Evolutionary conservation across 2,113 vertebrate genomes (phyloP).

Genomic region (Procavia capensis): DNA sequence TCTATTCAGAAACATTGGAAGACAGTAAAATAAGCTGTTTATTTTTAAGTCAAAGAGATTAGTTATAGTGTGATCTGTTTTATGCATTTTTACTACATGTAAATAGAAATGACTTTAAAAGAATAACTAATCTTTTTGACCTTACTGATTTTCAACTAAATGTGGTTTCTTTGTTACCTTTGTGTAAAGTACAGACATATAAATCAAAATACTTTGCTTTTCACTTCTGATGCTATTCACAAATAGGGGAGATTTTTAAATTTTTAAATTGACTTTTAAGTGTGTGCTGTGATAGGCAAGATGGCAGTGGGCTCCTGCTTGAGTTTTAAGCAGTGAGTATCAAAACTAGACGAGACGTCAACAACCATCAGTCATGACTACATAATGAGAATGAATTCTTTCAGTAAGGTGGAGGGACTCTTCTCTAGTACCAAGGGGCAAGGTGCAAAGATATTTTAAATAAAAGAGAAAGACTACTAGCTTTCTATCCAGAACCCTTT

Average conservation of each 20-base stretch:
- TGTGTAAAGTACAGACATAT: background rate
- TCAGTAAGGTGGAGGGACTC: background rate
- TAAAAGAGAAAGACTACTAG: background rate
- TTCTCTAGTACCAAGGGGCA: background rate
- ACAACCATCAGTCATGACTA: background rate
- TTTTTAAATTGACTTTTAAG: background rate
- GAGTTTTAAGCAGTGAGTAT: background rate
- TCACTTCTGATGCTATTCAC: background rate
- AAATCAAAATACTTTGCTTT: background rate
- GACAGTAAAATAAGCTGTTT: background rate
- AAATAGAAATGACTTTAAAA: slow-evolving; percentile 31
- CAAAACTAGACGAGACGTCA: background rate
- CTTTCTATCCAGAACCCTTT: background rate
- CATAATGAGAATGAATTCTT: background rate
- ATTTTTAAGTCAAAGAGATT: slow-evolving; percentile 21
- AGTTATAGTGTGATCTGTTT: background rate
- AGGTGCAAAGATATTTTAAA: background rate
- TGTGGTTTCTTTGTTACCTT: background rate
- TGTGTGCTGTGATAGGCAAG: background rate
- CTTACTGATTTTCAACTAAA: background rate
- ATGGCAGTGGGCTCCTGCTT: background rate
- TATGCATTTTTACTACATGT: background rate
- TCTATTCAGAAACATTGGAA: background rate
- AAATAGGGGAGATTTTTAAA: background rate
- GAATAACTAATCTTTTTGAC: background rate